phyloP scores from a whole-genome alignment of 2,797 vertebrate genomes.

The Phrynocephalus vlangalii region DNA sequence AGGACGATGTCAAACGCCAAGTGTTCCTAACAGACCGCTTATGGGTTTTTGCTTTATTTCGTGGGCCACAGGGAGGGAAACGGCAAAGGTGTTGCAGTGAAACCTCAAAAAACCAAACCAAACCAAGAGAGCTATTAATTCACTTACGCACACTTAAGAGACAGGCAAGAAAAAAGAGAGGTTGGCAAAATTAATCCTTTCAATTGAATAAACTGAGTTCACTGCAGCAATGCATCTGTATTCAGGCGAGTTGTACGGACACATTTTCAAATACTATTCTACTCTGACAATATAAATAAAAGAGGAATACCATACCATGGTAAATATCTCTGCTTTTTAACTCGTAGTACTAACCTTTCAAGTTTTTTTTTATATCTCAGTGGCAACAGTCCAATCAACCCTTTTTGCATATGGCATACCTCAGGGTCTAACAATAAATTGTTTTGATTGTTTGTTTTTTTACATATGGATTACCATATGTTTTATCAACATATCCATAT shows the following conservation, averaged over 20 bases:
- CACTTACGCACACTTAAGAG: too few species aligned
- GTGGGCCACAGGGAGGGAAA: not conserved
- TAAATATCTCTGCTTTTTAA: not conserved
- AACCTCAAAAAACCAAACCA: not conserved
- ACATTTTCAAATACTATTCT: not conserved
- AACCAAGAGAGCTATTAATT: not conserved
- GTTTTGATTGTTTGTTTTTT: constrained; percentile 62
- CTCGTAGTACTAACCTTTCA: not conserved
- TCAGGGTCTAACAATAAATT: constrained; percentile 46
- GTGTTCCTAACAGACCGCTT: not conserved
- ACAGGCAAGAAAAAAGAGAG: too few species aligned
- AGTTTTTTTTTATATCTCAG: constrained; percentile 1
- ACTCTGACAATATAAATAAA: not conserved
- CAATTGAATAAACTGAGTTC: not conserved
- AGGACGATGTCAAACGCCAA: not conserved
- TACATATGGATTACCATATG: constrained; percentile 64
- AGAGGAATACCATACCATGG: not conserved
- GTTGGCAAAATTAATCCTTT: not conserved
- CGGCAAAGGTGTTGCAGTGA: not conserved
- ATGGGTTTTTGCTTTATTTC: not conserved
- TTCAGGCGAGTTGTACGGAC: not conserved
- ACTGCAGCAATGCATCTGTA: not conserved
- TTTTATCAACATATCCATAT: constrained; percentile 59
- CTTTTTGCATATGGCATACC: constrained; percentile 49
- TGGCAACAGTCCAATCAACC: constrained; percentile 59